Base-by-base conservation (phyloP, 2,113 vertebrate species). In the Hyperopisus bebe region DNA sequence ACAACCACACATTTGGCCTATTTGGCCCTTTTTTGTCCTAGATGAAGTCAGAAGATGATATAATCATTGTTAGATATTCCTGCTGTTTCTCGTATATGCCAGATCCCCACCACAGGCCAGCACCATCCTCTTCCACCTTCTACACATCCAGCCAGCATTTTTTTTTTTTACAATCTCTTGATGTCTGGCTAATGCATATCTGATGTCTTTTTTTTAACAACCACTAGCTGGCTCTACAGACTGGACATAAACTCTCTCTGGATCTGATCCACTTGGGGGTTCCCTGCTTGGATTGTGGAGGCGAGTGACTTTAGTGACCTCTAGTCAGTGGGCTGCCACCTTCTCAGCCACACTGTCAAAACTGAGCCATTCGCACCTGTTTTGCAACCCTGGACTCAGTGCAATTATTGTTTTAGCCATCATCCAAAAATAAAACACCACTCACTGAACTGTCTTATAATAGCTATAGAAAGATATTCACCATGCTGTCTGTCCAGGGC, bases 341-440 rank as follows among this genome's bases (percentile, higher is more conserved):
- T 55, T 87, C 24, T 87, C 86, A 87, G 86, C 88, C 44, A 77
- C 88, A 17, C 39, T 88, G 58, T 88, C 87, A 88, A 13, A 70
- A 70, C 55, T 70, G 46, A 74, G 55, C 44, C 62, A 44, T 35
- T 44, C 11, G 6, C 44, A 58, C 46, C n/a, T 21, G 46, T 48
- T 13, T 88, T n/a, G 58, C n/a, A 10, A n/a, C n/a, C 5, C 1
- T 19, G 15, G 66, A 50, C 62, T 27, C 83, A 50, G 50, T 44
- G 44, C n/a, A 86, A 42, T 24, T 27, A 47, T 24, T 27, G 46
- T 86, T 80, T 17, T 19, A 27, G 10, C 74, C 31, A 35, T 80
- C 35, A 42, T 80, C 74, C n/a, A 55, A 55, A 87, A 87, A 53
- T 15, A 53, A 19, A 53, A 39, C 10, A 42, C n/a, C 6, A 42